These are phyloP conservation scores for Allenopithecus nigroviridis DNA, from an alignment of 2,797 vertebrate genomes.

Conservation along the genomic window DNA sequence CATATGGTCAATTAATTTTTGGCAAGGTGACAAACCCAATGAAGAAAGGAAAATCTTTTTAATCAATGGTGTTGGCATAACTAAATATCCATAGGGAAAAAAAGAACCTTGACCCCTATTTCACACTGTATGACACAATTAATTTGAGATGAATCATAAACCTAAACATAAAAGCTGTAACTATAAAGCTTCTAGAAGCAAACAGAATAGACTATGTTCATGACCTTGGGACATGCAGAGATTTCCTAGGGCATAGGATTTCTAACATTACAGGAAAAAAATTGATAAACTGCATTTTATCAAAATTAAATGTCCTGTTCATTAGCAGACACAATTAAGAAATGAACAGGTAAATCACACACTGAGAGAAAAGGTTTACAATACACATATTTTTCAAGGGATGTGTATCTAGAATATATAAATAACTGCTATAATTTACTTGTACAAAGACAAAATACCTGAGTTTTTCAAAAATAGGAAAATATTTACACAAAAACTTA, in stretches of 20 bases:
- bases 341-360: conserved; percentile 1
- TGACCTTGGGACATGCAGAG: not conserved
- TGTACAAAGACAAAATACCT: not conserved
- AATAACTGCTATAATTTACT: not conserved
- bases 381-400: not conserved
- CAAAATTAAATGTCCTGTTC: conserved; percentile 41
- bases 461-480: not conserved
- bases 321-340: conserved; percentile 38
- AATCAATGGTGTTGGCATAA: not conserved
- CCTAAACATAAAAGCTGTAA: not conserved
- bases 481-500: conserved; percentile 19
- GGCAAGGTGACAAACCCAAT: conserved; percentile 34
- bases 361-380: not conserved
- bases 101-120: not conserved
- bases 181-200: not conserved
- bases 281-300: conserved; percentile 22
- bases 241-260: not conserved
- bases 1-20: conserved; percentile 38
- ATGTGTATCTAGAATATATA: not conserved
- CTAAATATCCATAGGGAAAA: not conserved
- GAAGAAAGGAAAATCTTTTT: conserved; percentile 6
- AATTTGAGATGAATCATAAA: conserved; percentile 44
- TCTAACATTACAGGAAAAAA: conserved; percentile 11
- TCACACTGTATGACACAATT: conserved; percentile 2
- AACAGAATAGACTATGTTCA: not conserved